These are phyloP conservation scores for Laticauda colubrina DNA, from an alignment of 2,113 vertebrate species.

Conservation along the genomic window DNA sequence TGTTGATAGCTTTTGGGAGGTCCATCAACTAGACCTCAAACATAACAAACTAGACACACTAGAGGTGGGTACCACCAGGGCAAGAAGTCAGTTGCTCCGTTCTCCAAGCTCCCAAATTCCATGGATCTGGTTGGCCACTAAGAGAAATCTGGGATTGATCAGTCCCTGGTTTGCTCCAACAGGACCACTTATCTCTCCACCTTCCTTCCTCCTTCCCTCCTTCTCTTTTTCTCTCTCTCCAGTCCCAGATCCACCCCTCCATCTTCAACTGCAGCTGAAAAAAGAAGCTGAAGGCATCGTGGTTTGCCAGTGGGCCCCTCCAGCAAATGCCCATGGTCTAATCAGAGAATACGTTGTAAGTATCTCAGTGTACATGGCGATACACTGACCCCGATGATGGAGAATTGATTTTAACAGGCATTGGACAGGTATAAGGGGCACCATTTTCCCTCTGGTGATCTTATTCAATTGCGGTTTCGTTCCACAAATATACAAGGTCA, in stretches of 20 bases:
- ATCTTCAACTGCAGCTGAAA: conserved; percentile 83
- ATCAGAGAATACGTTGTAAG: conserved; percentile 94
- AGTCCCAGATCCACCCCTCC: conserved; percentile 90
- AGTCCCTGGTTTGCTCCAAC: neutral
- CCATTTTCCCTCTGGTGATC: neutral
- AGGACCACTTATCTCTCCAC: neutral
- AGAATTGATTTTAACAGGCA: neutral
- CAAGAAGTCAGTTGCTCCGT: neutral
- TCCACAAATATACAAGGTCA: neutral
- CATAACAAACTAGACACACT: neutral
- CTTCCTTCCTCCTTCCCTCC: neutral
- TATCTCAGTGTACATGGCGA: conserved; percentile 13
- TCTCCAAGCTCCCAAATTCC: neutral
- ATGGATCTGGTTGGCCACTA: neutral
- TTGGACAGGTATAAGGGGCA: neutral
- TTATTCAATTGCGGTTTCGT: neutral
- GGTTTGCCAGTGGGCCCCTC: conserved; percentile 78
- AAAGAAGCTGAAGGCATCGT: conserved; percentile 80
- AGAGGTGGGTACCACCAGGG: neutral
- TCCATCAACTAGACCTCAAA: neutral
- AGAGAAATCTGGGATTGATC: neutral
- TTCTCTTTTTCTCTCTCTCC: neutral
- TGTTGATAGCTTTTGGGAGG: neutral
- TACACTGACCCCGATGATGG: neutral
- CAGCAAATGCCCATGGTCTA: conserved; percentile 81